Percentiles rank a stretch among this genome's conserved stretches.
These are phyloP conservation scores for Drosophila peninsularis DNA, from an alignment of 2,888 invertebrate genomes.

Conservation along the genomic window DNA sequence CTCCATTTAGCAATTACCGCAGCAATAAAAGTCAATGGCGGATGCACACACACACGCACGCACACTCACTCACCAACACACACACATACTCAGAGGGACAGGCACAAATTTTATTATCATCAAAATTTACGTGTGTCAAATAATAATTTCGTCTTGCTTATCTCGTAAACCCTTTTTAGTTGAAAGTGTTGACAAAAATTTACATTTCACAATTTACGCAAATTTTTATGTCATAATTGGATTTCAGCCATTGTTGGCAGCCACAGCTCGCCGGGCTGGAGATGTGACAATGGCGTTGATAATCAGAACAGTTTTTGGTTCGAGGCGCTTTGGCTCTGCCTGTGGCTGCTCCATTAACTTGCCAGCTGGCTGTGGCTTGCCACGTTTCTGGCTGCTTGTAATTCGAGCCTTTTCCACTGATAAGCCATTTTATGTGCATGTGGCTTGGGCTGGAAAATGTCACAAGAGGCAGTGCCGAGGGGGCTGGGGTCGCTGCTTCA, in stretches of 20 bases:
- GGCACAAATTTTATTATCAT: conserved; percentile 58
- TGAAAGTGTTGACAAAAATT: conserved; percentile 65
- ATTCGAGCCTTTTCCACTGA: conserved; percentile 68
- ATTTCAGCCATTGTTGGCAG: conserved; percentile 62
- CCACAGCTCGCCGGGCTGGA: conserved; percentile 17
- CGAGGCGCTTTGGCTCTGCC: not conserved
- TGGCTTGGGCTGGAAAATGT: conserved; percentile 16
- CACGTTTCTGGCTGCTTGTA: conserved; percentile 56
- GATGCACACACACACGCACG: conserved; percentile 15
- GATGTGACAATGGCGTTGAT: conserved; percentile 75
- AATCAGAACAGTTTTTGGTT: conserved; percentile 42
- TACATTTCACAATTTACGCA: conserved; percentile 77
- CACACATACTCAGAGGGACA: conserved; percentile 21
- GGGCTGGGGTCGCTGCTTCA: not conserved
- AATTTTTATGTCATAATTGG: conserved; percentile 79
- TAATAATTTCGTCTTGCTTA: conserved; percentile 71
- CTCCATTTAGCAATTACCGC: conserved; percentile 79
- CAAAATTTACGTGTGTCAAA: conserved; percentile 77
- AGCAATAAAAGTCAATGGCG: conserved; percentile 75
- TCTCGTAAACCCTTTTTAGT: conserved; percentile 49
- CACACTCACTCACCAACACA: conserved; percentile 19
- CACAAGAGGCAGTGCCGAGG: not conserved
- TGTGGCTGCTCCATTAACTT: conserved; percentile 27
- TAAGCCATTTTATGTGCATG: conserved; percentile 69
- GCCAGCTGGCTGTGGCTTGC: conserved; percentile 23